Conservation (phyloP, 1,140 invertebrate genomes). For the Ips typographus region DNA sequence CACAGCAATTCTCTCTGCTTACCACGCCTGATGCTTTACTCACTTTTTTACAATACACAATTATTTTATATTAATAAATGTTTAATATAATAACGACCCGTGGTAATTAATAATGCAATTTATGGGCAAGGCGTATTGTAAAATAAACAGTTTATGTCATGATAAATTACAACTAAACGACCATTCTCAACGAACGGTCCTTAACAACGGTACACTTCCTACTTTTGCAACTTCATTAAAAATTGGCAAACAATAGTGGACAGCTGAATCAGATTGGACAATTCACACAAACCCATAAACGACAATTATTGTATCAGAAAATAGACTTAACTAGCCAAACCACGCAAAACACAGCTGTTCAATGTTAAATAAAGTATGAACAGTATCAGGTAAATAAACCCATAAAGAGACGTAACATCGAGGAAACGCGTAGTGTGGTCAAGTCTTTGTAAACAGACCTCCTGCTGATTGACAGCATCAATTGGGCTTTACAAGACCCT, state of each 20-base stretch:
- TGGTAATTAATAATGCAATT: slow-evolving; percentile 22
- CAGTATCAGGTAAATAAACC: slow-evolving; percentile 16
- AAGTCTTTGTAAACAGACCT: slow-evolving; percentile 39
- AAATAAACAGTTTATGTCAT: slow-evolving; percentile 18
- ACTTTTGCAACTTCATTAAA: no score
- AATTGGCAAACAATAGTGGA: no score
- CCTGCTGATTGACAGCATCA: slow-evolving; percentile 39
- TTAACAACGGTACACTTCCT: background rate
- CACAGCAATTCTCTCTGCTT: slow-evolving; percentile 6
- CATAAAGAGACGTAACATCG: slow-evolving; percentile 5
- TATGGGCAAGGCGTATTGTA: slow-evolving; percentile 19
- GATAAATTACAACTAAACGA: slow-evolving; percentile 11
- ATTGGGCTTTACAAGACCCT: slow-evolving; percentile 20
- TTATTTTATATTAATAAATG: slow-evolving; percentile 17
- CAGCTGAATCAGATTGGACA: no score
- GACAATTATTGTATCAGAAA: background rate
- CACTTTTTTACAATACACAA: slow-evolving; percentile 4
- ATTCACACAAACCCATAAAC: no score
- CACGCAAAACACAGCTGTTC: slow-evolving; percentile 10
- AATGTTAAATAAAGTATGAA: slow-evolving; percentile 1
- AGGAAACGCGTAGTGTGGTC: slow-evolving; percentile 31
- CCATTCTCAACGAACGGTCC: background rate
- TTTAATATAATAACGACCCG: slow-evolving; percentile 11
- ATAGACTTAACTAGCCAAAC: background rate
- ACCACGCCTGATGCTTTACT: slow-evolving; percentile 14